Conservation (phyloP, 2,888 invertebrate genomes). For the Caenorhabditis wallacei region DNA sequence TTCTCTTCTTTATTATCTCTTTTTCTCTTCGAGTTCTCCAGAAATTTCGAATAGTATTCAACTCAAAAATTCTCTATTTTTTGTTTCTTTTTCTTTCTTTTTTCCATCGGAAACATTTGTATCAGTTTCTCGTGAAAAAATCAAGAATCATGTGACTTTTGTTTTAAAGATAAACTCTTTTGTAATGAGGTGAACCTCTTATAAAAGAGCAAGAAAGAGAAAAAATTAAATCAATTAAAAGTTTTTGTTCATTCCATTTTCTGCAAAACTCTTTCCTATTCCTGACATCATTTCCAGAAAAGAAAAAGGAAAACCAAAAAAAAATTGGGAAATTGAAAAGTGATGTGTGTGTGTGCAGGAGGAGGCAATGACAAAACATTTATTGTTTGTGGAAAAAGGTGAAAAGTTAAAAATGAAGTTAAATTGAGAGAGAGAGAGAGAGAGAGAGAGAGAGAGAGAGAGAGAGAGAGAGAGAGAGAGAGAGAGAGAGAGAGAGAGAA, state of each 20-base stretch:
- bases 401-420: background rate
- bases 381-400: background rate
- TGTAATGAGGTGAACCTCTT: constrained; percentile 37
- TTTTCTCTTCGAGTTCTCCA: constrained; percentile 1
- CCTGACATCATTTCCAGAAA: constrained; percentile 8
- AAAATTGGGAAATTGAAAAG: constrained; percentile 16
- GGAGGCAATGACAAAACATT: constrained; percentile 15
- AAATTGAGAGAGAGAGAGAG: background rate
- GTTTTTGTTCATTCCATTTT: background rate
- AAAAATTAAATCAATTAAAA: background rate
- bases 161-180: background rate
- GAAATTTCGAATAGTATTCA: constrained; percentile 34
- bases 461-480: background rate
- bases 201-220: background rate
- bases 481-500: background rate
- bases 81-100: no score
- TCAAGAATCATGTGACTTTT: constrained; percentile 2
- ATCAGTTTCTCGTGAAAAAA: background rate
- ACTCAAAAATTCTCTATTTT: background rate
- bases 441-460: background rate
- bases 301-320: background rate
- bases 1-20: background rate
- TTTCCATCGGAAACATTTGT: constrained; percentile 29
- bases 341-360: constrained; percentile 33
- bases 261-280: background rate